phyloP scores from a whole-genome alignment of 2,888 invertebrate genomes.

The Marasmarcha lunaedactyla region DNA sequence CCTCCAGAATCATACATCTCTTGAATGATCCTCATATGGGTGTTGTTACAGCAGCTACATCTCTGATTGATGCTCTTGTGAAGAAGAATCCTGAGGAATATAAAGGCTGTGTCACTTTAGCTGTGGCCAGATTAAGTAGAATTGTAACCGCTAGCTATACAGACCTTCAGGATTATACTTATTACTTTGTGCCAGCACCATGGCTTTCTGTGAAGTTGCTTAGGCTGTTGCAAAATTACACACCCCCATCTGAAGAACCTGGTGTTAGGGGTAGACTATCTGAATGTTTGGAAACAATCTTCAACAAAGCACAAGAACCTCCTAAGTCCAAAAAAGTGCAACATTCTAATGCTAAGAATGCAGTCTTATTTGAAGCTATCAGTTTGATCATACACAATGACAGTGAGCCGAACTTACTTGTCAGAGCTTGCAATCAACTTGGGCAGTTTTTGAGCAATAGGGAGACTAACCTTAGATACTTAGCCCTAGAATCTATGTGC shows the following conservation, averaged over 20 bases:
- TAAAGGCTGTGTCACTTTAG: constrained; percentile 97
- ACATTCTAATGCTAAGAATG: constrained; percentile 99
- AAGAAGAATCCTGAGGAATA: constrained; percentile 99
- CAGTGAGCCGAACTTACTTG: constrained; percentile 95
- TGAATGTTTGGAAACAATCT: constrained; percentile 97
- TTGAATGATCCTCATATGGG: constrained; percentile 99
- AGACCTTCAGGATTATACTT: constrained; percentile 99
- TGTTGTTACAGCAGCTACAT: constrained; percentile 98
- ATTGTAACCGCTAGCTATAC: constrained; percentile 99
- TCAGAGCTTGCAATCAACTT: constrained; percentile 97
- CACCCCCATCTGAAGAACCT: constrained; percentile 95
- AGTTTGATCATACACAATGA: constrained; percentile 99
- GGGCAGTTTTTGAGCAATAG: constrained; percentile 97
- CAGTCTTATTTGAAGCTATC: constrained; percentile 99
- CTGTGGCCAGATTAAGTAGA: constrained; percentile 95
- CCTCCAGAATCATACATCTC: constrained; percentile 97
- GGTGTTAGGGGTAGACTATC: constrained; percentile 95
- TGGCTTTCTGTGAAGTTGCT: constrained; percentile 99
- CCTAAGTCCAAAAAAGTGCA: constrained; percentile 99
- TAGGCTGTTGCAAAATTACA: constrained; percentile 96
- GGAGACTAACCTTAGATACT: constrained; percentile 97
- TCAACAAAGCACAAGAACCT: constrained; percentile 99
- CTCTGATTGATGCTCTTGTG: constrained; percentile 96
- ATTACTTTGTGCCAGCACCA: constrained; percentile 99
- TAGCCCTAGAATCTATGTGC: constrained; percentile 99